Evolutionary conservation across 2,113 vertebrate species (phyloP), one percentile per base, ranked within the genome.

Genomic region (Acrocephalus arundinaceus): DNA sequence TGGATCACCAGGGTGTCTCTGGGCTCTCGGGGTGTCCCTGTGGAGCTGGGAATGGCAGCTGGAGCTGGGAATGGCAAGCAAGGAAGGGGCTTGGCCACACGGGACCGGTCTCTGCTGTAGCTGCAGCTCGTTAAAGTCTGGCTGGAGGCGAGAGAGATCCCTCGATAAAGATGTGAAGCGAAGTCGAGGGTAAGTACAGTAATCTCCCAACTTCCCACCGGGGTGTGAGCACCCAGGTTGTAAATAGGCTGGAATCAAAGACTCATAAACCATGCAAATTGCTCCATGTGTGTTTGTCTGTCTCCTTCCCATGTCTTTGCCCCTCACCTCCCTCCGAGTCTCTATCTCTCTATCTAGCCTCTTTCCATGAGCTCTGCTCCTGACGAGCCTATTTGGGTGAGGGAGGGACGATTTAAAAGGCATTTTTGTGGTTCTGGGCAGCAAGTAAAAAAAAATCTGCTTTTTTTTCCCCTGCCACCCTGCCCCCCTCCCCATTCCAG

Each of bases 371-470:
- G 72, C 89, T 91, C 74, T 41, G 39, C 96, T 95, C 92, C 92
- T 13, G 61, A 84, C 48, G 90, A 95, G 95, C 94, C 92, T 96
- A 94, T 94, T 80, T 18, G 94, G 95, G 89, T 77, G 71, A 95
- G 96, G 93, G 94, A 93, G 89, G 77, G 88, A 96, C 46, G 4
- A 77, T 95, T 95, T 95, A 93, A 92, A 89, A 96, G 94, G 20
- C 95, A 96, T 96, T 96, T 96, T 96, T 96, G 96, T 96, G 96
- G 96, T 97, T 96, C 80, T 92, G 95, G 96, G 95, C 94, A 96
- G 39, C 61, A 58, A 96, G 96, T 95, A 96, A 97, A 58, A 25
- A 65, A 78, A 57, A 43, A 58, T 24, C 57, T 59, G 57, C 22
- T 58, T 58, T 90, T 91, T 89, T 59, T 19, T 0, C 6, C 33